phyloP scores from a whole-genome alignment of 1,140 invertebrate species.

The Thaumetopoea pityocampa region DNA sequence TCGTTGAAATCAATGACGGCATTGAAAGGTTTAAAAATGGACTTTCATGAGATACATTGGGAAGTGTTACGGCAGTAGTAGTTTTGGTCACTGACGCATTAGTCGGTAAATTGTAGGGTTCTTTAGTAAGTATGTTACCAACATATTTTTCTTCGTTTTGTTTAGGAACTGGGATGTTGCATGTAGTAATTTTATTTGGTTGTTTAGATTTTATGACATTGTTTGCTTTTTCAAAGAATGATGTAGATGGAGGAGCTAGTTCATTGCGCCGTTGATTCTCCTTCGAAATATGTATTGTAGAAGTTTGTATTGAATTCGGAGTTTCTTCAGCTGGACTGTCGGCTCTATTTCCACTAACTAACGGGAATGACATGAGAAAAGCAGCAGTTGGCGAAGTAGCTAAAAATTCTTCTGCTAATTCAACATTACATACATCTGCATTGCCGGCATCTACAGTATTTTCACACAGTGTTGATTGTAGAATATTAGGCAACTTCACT shows the following conservation, averaged over 20 bases:
- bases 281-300: too few relatives aligned
- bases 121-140: slow-evolving; percentile 31
- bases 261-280: slow-evolving; percentile 44
- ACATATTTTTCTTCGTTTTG: slow-evolving; percentile 38
- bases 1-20: slow-evolving; percentile 50
- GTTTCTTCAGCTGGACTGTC: slow-evolving; percentile 67
- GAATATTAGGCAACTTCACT: slow-evolving; percentile 67
- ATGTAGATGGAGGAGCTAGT: slow-evolving; percentile 25
- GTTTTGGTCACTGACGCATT: slow-evolving; percentile 29
- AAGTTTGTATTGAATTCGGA: slow-evolving; percentile 25
- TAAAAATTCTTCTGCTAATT: slow-evolving; percentile 85
- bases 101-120: slow-evolving; percentile 4
- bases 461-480: slow-evolving; percentile 57
- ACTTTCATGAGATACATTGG: slow-evolving; percentile 43
- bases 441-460: slow-evolving; percentile 76
- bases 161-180: slow-evolving; percentile 31
- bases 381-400: slow-evolving; percentile 87
- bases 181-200: slow-evolving; percentile 28
- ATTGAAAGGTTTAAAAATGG: slow-evolving; percentile 59
- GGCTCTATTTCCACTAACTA: slow-evolving; percentile 77
- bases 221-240: slow-evolving; percentile 52
- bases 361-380: slow-evolving; percentile 84
- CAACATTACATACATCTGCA: slow-evolving; percentile 79
- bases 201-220: slow-evolving; percentile 38
- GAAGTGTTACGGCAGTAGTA: slow-evolving; percentile 11